These are phyloP conservation scores for Rhinolophus ferrumequinum DNA, from an alignment of 2,113 vertebrate genomes.

Conservation along the genomic window DNA sequence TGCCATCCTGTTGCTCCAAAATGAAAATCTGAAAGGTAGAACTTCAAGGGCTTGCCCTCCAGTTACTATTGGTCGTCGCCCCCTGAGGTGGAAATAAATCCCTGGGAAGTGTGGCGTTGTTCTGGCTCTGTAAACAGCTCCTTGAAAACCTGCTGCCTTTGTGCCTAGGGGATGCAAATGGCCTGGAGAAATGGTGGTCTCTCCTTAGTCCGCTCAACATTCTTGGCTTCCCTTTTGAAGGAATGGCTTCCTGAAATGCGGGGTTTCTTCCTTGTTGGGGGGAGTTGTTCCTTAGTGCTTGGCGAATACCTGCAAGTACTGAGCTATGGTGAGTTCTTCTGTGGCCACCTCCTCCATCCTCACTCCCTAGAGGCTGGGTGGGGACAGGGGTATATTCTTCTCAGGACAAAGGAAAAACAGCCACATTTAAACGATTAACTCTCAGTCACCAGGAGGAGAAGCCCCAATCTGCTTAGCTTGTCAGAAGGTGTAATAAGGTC, in stretches of 20 bases:
- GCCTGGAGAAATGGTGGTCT: not conserved
- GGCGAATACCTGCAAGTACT: not conserved
- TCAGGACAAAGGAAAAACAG: not conserved
- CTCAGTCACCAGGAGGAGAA: not conserved
- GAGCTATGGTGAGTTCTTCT: not conserved
- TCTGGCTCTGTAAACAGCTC: not conserved
- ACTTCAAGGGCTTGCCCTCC: not conserved
- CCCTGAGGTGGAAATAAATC: not conserved
- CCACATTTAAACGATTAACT: not conserved
- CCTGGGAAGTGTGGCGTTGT: not conserved
- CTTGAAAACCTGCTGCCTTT: not conserved
- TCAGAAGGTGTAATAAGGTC: not conserved
- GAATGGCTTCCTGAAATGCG: not conserved
- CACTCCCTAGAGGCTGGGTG: not conserved
- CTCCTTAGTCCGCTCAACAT: not conserved
- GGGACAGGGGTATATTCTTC: not conserved
- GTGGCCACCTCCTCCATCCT: not conserved
- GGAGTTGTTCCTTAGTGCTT: too few species aligned
- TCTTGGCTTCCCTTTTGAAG: not conserved
- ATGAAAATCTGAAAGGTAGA: constrained; percentile 72
- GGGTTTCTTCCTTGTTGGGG: not conserved
- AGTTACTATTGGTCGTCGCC: too few species aligned
- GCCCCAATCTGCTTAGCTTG: not conserved
- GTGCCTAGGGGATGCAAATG: not conserved
- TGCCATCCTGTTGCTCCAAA: not conserved